Evolutionary conservation across 2,888 invertebrate genomes (phyloP).

Genomic region (Euphydryas editha): DNA sequence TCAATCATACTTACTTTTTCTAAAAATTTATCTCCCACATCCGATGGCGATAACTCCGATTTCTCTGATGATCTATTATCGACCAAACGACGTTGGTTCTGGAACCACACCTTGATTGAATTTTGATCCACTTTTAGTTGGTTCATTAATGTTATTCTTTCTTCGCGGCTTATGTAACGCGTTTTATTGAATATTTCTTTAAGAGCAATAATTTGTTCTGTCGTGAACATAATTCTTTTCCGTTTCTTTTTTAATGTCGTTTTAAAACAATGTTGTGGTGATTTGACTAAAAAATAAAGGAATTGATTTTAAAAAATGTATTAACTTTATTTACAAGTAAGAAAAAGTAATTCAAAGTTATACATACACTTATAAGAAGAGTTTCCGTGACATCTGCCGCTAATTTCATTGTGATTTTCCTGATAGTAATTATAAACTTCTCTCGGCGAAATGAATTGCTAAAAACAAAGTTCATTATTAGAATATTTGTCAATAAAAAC

Average conservation of each 20-base stretch:
- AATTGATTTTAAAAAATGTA: neutral
- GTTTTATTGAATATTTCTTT: constrained; percentile 87
- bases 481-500: too few relatives aligned
- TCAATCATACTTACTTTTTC: constrained; percentile 54
- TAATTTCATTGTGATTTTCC: neutral
- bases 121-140: constrained; percentile 82
- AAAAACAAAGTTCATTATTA: neutral
- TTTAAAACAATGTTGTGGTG: constrained; percentile 13
- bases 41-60: constrained; percentile 41
- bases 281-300: constrained; percentile 22
- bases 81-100: constrained; percentile 87
- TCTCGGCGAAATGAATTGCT: neutral
- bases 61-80: constrained; percentile 44
- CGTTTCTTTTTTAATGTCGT: constrained; percentile 78
- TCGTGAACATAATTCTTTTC: constrained; percentile 89
- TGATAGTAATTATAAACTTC: neutral
- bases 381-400: neutral
- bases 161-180: constrained; percentile 87
- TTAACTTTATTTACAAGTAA: neutral
- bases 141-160: constrained; percentile 86
- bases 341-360: neutral
- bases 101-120: constrained; percentile 91
- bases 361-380: neutral
- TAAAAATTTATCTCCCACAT: constrained; percentile 27
- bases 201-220: constrained; percentile 87